A percentile compares a stretch with the other conserved stretches of the same genome.
phyloP scores from a whole-genome alignment of 2,113 vertebrate species.

The Hydropotes inermis region DNA sequence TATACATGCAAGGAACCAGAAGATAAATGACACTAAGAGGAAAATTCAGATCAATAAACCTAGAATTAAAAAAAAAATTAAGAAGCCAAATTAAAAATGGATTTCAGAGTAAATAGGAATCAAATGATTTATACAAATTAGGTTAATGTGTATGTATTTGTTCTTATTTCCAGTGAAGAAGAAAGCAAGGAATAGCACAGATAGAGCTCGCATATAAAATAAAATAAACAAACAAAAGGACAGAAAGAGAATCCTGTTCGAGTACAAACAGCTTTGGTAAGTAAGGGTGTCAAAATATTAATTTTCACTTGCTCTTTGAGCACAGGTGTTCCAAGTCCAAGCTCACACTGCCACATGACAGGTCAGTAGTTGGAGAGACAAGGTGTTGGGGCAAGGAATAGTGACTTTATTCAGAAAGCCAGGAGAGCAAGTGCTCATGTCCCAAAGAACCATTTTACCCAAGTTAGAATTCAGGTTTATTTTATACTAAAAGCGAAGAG shows the following conservation, averaged over 20 bases:
- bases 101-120: constrained; percentile 41
- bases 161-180: constrained; percentile 12
- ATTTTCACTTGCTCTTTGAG: not conserved
- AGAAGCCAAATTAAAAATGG: constrained; percentile 46
- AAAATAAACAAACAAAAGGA: not conserved
- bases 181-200: not conserved
- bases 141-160: not conserved
- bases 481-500: not conserved
- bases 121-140: constrained; percentile 53
- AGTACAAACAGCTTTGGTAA: not conserved
- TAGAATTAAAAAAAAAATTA: constrained; percentile 27
- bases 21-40: constrained; percentile 20
- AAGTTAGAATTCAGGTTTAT: not conserved
- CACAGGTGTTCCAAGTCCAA: not conserved
- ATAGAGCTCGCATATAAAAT: not conserved
- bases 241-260: not conserved
- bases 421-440: not conserved
- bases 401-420: not conserved
- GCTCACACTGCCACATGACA: not conserved
- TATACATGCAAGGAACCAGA: not conserved
- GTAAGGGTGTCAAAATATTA: not conserved
- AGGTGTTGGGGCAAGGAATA: not conserved
- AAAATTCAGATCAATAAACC: constrained; percentile 57
- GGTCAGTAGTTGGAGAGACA: not conserved
- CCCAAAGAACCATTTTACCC: not conserved